phyloP scores from a whole-genome alignment of 2,797 vertebrate species.

The Peromyscus eremicus region DNA sequence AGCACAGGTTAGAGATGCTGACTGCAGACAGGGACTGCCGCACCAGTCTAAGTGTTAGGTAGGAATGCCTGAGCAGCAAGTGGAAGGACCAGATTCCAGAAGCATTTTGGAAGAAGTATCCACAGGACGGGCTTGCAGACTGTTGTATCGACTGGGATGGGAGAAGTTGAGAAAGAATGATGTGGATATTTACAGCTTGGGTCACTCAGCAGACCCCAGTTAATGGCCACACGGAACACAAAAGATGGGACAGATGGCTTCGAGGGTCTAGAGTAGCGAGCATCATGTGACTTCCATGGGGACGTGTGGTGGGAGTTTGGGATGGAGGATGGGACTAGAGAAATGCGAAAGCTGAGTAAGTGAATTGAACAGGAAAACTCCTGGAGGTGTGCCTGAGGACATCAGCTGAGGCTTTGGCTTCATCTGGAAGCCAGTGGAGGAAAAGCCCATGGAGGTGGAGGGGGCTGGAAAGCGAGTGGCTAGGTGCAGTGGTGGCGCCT shows the following conservation, averaged over 20 bases:
- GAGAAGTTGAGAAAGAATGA: not conserved
- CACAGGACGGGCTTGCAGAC: not conserved
- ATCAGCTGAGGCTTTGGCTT: not conserved
- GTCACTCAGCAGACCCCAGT: not conserved
- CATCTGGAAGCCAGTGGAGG: not conserved
- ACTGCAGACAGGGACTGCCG: not conserved
- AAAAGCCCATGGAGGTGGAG: not conserved
- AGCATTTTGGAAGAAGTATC: not conserved
- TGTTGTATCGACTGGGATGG: not conserved
- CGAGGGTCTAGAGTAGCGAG: not conserved
- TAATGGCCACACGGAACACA: not conserved
- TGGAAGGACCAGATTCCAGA: slow-evolving; percentile 19
- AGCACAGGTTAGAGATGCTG: not conserved
- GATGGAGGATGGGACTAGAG: not conserved
- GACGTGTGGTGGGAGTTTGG: not conserved
- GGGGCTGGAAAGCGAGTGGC: not conserved
- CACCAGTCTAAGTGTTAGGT: not conserved
- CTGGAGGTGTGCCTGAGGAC: not conserved
- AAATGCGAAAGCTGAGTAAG: not conserved
- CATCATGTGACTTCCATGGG: not conserved
- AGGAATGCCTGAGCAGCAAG: not conserved
- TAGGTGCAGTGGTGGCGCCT: no score
- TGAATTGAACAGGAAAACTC: not conserved
- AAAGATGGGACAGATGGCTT: not conserved
- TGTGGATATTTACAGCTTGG: not conserved